phyloP scores from a whole-genome alignment of 2,888 invertebrate species.

The Calliphora vomitoria region DNA sequence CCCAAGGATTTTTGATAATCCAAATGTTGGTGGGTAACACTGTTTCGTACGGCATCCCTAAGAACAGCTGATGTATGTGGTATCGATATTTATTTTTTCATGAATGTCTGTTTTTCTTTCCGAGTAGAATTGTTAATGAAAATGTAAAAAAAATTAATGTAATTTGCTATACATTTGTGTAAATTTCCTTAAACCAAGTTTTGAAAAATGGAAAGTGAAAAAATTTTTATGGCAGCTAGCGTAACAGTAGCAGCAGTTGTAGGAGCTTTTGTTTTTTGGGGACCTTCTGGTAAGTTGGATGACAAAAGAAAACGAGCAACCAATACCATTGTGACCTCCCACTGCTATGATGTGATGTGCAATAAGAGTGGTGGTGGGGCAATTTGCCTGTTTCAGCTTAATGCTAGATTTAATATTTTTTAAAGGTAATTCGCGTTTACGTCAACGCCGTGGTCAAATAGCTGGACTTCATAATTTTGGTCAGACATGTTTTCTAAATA shows the following conservation, averaged over 20 bases:
- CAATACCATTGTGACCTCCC: constrained; percentile 23
- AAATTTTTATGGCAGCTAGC: constrained; percentile 91
- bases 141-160: constrained; percentile 56
- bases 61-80: constrained; percentile 59
- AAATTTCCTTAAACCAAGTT: constrained; percentile 20
- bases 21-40: background rate
- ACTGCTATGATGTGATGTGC: background rate
- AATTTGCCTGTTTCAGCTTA: background rate
- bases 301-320: background rate
- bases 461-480: constrained; percentile 96
- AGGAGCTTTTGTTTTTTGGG: constrained; percentile 93
- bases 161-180: constrained; percentile 20
- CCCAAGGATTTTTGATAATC: background rate
- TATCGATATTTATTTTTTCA: constrained; percentile 68
- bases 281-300: constrained; percentile 84
- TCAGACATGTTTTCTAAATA: constrained; percentile 96
- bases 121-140: constrained; percentile 25
- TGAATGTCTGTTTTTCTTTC: constrained; percentile 1
- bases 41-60: constrained; percentile 21
- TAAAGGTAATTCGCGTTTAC: constrained; percentile 85
- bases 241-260: constrained; percentile 92
- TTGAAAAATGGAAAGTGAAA: constrained; percentile 87
- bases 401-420: constrained; percentile 20
- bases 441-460: constrained; percentile 89
- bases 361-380: background rate